Evolutionary conservation across 2,888 invertebrate genomes (phyloP), one percentile per base, ranked within the genome.

Genomic region (Magallana nippona): DNA sequence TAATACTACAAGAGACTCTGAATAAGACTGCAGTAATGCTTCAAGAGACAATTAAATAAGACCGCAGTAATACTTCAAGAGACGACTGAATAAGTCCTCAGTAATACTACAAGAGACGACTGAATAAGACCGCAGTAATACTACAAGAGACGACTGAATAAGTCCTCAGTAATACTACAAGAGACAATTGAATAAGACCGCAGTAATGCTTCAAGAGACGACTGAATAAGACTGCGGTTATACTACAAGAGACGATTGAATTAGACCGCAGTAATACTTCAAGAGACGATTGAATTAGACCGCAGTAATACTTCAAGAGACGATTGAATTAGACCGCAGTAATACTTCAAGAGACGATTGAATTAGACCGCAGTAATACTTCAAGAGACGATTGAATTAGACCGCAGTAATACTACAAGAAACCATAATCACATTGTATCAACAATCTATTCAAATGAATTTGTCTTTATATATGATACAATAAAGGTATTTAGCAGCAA

Each of bases 181-280:
- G 19, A 60, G 27, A 27, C 17, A 15, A 15, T 60, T 8, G 27
- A 27, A 27, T 27, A 27, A 27, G 27, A 27, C 27, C 27, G 27
- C 1, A 27, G 2, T 27, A 1, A 27, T 27, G 2, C n/a, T n/a
- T n/a, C 27, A 27, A 84, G 27, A 32, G 32, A 32, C 5, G 71
- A 71, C 8, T 71, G 71, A 27, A 71, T 71, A 19, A 71, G 22
- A 15, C 11, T 8, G 44, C 44, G 8, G 44, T 44, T 8, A 15
- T 71, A 71, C 71, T 71, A 27, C 27, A 27, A 84, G 27, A 32
- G 32, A 32, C 5, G 71, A 71, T 15, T 71, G 71, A 27, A 71
- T 71, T 13, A 71, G 22, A 15, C 11, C 5, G 44, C 44, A 44
- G 44, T 44, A 44, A 15, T 71, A 71, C 71, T 71, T 17, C 8